Evolutionary conservation across 2,888 invertebrate genomes (phyloP), one percentile per base, ranked within the genome.

Genomic region (Hermaeophaga mercurialis): DNA sequence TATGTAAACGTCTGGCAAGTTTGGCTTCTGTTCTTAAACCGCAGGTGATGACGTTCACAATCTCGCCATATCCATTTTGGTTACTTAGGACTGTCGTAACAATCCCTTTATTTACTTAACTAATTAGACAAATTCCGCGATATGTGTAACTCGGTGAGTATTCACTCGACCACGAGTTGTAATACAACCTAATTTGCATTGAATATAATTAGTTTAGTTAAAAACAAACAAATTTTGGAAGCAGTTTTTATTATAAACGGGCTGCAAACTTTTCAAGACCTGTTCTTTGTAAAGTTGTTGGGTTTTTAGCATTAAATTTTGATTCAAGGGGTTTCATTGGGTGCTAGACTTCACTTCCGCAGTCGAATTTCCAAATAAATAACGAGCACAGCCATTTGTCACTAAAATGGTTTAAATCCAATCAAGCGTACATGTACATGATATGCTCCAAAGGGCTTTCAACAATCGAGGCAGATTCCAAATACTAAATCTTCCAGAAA

Each of bases 81-180:
- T 50, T 50, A 50, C 41, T 50, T 50, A 50, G 50, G 50, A 50
- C 50, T 50, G 39, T 19, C 31, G 19, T 31, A 50, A 39, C 39
- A 50, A 31, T 43, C 14, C 31, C 18, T 17, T 31, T 50, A 50
- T 50, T 50, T 50, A 28, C 33, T 39, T 41, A 12, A 18, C 31
- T 50, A 41, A 50, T 41, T 50, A 50, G 18, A 18, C 3, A 15
- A 50, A 50, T 50, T 50, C 41, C 50, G 9, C 18, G 22, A 50
- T 41, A 50, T 33, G 15, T 22, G 22, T 41, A 39, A 8, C 18
- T 49, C 14, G 6, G 38, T 34, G 47, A n/a, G n/a, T 33, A 19
- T 38, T 48, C 15, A 11, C 22, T 22, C 22, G 22, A 22, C n/a
- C 18, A 3, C 17, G 11, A 6, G 24, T 12, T 7, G 18, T 28